Conservation (phyloP, 92 coral and sea anemone species). For the Bergia sp. region DNA sequence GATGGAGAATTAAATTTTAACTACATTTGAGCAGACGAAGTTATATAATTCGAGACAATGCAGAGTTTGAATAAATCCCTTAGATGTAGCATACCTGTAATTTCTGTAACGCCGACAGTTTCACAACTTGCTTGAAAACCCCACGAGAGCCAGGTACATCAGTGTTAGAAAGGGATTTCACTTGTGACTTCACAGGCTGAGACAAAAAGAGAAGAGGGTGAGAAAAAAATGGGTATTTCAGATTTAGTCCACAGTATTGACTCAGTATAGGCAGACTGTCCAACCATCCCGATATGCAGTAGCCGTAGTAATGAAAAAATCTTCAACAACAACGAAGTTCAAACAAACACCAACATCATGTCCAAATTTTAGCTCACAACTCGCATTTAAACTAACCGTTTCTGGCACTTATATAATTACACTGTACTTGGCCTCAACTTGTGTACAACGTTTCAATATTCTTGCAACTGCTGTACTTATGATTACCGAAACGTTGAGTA, state of each 20-base stretch:
- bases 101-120: conserved; percentile 76
- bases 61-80: not conserved
- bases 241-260: not conserved
- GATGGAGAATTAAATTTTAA: no score
- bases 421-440: no score
- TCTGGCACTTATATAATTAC: not conserved
- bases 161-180: conserved; percentile 52
- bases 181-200: conserved; percentile 69
- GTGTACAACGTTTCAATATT: no score
- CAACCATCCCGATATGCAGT: no score
- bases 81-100: conserved; percentile 54
- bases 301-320: no score
- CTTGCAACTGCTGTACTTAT: not conserved
- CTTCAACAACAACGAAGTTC: no score
- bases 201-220: not conserved
- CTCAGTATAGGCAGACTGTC: not conserved
- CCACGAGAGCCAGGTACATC: conserved; percentile 51
- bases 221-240: not conserved
- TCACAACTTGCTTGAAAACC: conserved; percentile 67
- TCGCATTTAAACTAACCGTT: no score
- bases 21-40: no score
- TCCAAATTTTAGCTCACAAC: no score
- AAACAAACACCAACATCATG: no score
- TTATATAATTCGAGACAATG: not conserved
- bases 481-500: not conserved